phyloP scores from a whole-genome alignment of 2,888 invertebrate species.

The Idaea aversata region DNA sequence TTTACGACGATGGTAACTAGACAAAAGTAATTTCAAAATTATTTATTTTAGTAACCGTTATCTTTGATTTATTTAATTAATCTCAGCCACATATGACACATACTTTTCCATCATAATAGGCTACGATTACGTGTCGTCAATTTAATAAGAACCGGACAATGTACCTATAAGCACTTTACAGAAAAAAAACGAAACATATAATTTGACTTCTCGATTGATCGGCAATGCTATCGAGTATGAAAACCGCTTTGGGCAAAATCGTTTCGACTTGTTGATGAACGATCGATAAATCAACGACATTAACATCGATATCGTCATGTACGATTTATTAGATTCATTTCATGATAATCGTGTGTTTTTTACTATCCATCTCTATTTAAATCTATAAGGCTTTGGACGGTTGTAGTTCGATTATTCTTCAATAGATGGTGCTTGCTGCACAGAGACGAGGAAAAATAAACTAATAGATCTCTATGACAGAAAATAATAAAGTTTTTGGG shows the following conservation, averaged over 20 bases:
- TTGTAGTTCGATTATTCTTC: too few species aligned
- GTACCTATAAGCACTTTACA: conserved; percentile 10
- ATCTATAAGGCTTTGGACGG: neutral
- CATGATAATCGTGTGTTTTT: neutral
- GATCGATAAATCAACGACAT: conserved; percentile 51
- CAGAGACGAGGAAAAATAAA: too few species aligned
- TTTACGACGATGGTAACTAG: too few species aligned
- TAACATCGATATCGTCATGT: conserved; percentile 41
- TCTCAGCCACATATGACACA: conserved; percentile 45
- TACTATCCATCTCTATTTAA: neutral
- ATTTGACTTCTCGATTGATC: conserved; percentile 57
- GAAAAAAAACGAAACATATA: conserved; percentile 57
- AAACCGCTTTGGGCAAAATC: conserved; percentile 46
- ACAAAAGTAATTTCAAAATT: neutral
- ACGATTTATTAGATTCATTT: conserved; percentile 6
- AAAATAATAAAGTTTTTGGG: too few species aligned
- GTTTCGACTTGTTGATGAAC: conserved; percentile 51
- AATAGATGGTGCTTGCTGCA: too few species aligned
- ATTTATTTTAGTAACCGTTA: neutral
- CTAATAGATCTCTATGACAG: too few species aligned
- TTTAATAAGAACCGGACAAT: conserved; percentile 56
- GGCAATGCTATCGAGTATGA: conserved; percentile 51
- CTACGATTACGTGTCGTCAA: conserved; percentile 62
- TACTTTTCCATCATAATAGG: conserved; percentile 47
- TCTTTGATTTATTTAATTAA: conserved; percentile 48